Base-by-base conservation (phyloP, 2,113 vertebrate genomes). In the Orientallactaga bullata region DNA sequence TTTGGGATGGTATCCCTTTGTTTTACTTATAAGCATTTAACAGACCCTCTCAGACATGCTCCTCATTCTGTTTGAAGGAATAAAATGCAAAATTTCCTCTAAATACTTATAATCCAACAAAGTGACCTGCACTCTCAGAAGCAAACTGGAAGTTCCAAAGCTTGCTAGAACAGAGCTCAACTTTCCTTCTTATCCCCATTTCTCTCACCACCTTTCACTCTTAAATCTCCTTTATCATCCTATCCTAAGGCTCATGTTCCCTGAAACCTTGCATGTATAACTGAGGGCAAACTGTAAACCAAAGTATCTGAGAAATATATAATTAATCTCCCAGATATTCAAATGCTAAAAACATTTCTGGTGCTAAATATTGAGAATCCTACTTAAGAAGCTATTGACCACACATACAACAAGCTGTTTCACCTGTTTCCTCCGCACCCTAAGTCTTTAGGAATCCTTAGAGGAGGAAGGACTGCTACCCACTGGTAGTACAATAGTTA, bases 11-110 rank as follows among this genome's bases (percentile, higher is more conserved):
- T 51, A 83, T 66, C 30, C 37, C 71, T 89, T 94, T 79, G 20
- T 84, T 95, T 91, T 86, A 68, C 61, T 86, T 78, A 86, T 32
- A 85, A 87, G 82, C 32, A 82, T 20, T 24, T 74, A 82, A 79
- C 9, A 96, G 51, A 90, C 58, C 4, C 65, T 81, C 71, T 94
- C 39, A 91, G 21, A 69, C 13, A 12, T 39, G 30, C 88, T n/a
- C 32, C 74, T 73, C 32, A 68, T 80, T 94, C n/a, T 30, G 16
- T 77, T 35, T 39, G 35, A 94, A 78, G 74, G 60, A 73, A 82
- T 3, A 92, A 88, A 91, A 80, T 60, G 24, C 30, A 79, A 89
- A 93, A 68, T 72, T 83, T 84, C 71, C 85, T 81, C 61, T 78
- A 37, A 74, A 21, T 37, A 77, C 17, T 91, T 91, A 47, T 6